Conservation (phyloP, 2,888 invertebrate species). For the Schizaphis graminum region DNA sequence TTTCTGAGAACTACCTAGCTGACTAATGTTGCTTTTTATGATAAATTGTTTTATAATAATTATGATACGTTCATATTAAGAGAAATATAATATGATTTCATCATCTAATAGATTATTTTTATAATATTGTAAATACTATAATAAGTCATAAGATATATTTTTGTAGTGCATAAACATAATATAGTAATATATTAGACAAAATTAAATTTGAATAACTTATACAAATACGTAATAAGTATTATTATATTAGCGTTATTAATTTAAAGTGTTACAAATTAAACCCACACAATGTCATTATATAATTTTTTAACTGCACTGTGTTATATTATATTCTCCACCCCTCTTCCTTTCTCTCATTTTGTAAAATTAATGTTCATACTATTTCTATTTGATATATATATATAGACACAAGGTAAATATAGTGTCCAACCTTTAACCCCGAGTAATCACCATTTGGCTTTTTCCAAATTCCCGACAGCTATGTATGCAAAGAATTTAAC, state of each 20-base stretch:
- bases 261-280: neutral
- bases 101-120: neutral
- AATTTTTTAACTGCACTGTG: neutral
- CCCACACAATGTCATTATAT: neutral
- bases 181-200: neutral
- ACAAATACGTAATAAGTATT: neutral
- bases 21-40: neutral
- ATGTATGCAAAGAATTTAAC: neutral
- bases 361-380: neutral
- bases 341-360: neutral
- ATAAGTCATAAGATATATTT: neutral
- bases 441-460: neutral
- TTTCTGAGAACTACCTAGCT: no score
- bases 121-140: neutral
- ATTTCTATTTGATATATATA: neutral
- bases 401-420: neutral
- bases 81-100: neutral
- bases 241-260: neutral
- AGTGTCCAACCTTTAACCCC: slow-evolving; percentile 9
- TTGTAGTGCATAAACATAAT: neutral
- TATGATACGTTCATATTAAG: neutral
- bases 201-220: neutral
- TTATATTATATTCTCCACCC: neutral
- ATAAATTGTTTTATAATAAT: neutral
- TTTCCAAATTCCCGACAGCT: neutral